phyloP scores from a whole-genome alignment of 2,797 vertebrate genomes.

The Bovichtus diacanthus region DNA sequence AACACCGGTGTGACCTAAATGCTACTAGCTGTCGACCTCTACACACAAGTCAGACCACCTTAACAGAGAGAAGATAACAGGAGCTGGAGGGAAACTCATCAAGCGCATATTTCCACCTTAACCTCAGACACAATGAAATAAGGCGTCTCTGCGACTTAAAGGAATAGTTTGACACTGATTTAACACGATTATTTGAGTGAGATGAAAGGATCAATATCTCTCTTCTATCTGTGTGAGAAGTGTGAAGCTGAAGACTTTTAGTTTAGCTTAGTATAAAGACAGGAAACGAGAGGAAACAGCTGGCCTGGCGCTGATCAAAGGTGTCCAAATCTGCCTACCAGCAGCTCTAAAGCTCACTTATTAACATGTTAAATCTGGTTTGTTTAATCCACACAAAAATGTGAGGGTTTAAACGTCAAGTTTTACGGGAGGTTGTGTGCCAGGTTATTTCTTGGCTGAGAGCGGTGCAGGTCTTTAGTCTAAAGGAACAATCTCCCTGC shows the following conservation, averaged over 20 bases:
- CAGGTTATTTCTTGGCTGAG: neutral
- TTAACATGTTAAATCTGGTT: neutral
- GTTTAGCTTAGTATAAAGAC: neutral
- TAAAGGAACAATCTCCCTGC: neutral
- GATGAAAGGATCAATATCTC: neutral
- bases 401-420: neutral
- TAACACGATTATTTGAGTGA: neutral
- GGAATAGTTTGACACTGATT: neutral
- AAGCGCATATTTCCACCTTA: neutral
- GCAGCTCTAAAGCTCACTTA: neutral
- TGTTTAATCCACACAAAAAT: neutral
- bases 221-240: neutral
- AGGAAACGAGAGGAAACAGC: neutral
- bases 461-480: neutral
- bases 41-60: conserved; percentile 35
- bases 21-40: conserved; percentile 47
- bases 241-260: neutral
- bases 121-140: neutral
- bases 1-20: conserved; percentile 8
- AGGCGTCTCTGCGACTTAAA: neutral
- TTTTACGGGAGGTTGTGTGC: neutral
- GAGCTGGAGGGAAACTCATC: conserved; percentile 3
- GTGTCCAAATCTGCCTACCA: neutral
- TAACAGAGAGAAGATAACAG: conserved; percentile 4
- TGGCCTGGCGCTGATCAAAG: neutral